A percentile compares a stretch with the other conserved stretches of the same genome.
Evolutionary conservation across 2,888 invertebrate species (phyloP).

Genomic region (Acheta domesticus): DNA sequence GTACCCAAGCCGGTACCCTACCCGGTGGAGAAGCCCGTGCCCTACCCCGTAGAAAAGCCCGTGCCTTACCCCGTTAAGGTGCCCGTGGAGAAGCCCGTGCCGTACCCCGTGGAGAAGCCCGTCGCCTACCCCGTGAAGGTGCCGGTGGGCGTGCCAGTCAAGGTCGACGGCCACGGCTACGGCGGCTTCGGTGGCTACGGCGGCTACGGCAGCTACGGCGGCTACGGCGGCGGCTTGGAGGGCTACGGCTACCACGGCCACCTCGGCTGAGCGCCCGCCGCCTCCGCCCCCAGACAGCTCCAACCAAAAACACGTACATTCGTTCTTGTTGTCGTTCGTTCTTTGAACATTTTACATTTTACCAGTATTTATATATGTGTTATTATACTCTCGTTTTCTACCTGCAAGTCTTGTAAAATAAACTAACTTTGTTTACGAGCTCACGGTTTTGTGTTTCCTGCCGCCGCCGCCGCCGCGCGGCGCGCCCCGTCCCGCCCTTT

Average conservation of each 20-base stretch:
- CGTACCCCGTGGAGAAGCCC: conserved; percentile 32
- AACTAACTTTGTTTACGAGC: conserved; percentile 18
- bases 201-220: background rate
- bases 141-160: conserved; percentile 25
- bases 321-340: conserved; percentile 18
- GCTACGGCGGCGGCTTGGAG: conserved; percentile 11
- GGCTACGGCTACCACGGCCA: background rate
- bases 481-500: background rate
- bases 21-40: conserved; percentile 54
- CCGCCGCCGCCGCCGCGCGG: too few relatives aligned
- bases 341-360: conserved; percentile 9
- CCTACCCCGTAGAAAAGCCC: conserved; percentile 54
- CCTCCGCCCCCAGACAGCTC: background rate
- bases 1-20: conserved; percentile 49
- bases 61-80: conserved; percentile 68
- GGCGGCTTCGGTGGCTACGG: conserved; percentile 36
- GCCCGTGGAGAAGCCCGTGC: conserved; percentile 50
- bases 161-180: conserved; percentile 5
- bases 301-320: background rate
- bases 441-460: background rate
- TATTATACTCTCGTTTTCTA: conserved; percentile 2
- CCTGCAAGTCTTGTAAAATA: conserved; percentile 10
- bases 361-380: conserved; percentile 8
- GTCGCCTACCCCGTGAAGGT: conserved; percentile 56
- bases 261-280: background rate